Evolutionary conservation across 2,888 invertebrate genomes (phyloP).

Genomic region (Smittia aterrima): DNA sequence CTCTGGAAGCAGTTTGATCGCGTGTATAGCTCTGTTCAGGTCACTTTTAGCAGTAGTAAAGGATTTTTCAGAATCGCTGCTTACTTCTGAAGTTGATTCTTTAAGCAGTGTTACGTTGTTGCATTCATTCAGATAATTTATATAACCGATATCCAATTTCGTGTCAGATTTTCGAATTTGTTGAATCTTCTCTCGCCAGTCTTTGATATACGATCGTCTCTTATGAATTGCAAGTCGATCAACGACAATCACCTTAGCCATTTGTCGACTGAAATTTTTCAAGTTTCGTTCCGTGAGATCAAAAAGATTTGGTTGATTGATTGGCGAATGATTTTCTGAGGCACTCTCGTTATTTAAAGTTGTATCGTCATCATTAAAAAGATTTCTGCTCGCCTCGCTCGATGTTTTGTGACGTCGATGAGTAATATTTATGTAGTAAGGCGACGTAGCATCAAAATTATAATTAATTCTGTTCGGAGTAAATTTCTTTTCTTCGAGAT

Average conservation of each 20-base stretch:
- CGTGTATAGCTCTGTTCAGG: constrained; percentile 10
- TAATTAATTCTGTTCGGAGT: constrained; percentile 50
- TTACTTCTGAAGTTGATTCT: constrained; percentile 47
- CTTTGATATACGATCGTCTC: constrained; percentile 17
- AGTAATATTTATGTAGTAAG: constrained; percentile 54
- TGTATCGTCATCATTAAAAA: constrained; percentile 22
- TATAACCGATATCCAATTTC: constrained; percentile 3
- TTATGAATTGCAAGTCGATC: constrained; percentile 24
- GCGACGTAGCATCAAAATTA: constrained; percentile 52
- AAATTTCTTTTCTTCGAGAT: constrained; percentile 45
- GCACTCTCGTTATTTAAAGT: neutral
- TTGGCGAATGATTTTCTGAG: neutral
- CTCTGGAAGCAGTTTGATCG: constrained; percentile 44
- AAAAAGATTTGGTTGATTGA: constrained; percentile 43
- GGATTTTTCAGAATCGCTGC: constrained; percentile 47
- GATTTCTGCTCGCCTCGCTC: constrained; percentile 19
- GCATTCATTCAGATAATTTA: constrained; percentile 27
- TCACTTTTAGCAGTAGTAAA: constrained; percentile 46
- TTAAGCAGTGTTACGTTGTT: constrained; percentile 20
- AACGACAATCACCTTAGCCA: constrained; percentile 18
- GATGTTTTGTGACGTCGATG: constrained; percentile 48
- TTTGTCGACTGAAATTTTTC: constrained; percentile 40
- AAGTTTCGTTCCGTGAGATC: constrained; percentile 45
- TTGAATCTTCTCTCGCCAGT: constrained; percentile 38
- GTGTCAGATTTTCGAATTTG: constrained; percentile 34